Base-by-base conservation (phyloP, 1,140 invertebrate genomes). In the Tetragnatha versicolor region DNA sequence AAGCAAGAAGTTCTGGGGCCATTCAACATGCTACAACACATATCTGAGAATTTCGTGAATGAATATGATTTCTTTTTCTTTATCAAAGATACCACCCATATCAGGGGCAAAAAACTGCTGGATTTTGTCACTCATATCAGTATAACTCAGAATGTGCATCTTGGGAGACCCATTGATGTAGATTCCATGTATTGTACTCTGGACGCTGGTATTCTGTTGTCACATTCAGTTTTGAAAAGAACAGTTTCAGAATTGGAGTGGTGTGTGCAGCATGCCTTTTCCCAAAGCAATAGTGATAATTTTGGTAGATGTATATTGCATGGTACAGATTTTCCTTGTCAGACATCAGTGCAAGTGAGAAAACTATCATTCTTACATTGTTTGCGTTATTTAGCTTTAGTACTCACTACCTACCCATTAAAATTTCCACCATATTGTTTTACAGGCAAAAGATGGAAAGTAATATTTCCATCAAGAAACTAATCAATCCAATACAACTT, bases 11-110 rank as follows among this genome's bases (percentile, higher is more conserved):
- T 85, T 42, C 80, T 85, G 33, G 80, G 85, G 33, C 86, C 86
- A 6, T 82, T 87, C 31, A 84, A 96, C 83, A 89, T 93, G 4
- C 87, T 98, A 29, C 95, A 96, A 84, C 97, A 97, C 83, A 90
- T 97, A 6, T 90, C 90, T 20, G 94, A 96, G 9, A 81, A 95
- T 84, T 96, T 93, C 86, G 84, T 93, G 10, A 91, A 95, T 68
- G 92, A 93, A 79, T 97, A 92, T 87, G 94, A 97, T 86, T 98
- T 93, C 85, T 97, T 95, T 85, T 93, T 94, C 83, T 87, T 98
- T 31, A 89, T 93, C 2, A 91, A 92, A 31, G 95, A 97, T 86
- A 89, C 88, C 12, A 91, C 90, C 7, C 96, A 92, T 84, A 87
- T 97, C 20, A 92, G 95, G 84, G 92, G 90, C 0, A 88, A 91